Base-by-base conservation (phyloP, 2,113 vertebrate species). In the Grus americana region DNA sequence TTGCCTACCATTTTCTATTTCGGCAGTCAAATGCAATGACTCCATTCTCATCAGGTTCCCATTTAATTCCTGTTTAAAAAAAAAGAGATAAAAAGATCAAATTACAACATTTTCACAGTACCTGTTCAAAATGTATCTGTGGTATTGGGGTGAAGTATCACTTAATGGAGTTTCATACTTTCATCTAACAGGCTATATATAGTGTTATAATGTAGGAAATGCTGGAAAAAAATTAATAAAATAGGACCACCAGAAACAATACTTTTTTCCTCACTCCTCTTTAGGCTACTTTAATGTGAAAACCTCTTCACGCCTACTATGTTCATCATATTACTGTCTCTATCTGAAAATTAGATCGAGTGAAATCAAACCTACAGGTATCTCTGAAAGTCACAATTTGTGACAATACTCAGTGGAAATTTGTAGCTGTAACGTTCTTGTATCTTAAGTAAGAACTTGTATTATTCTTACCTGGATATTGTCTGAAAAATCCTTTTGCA, bases 1-100 rank as follows among this genome's bases (percentile, higher is more conserved):
- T 73, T 86, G 84, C 98, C 79, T 98, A 99, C 99, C 99, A 99
- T 98, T 99, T 99, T 95, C 99, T 98, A 97, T 99, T 99, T 97
- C 99, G 99, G 97, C 99, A 99, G 98, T 99, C 99, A 96, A 99
- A 99, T 6, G 99, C 99, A 89, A 99, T 99, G 55, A 99, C 99
- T 54, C 99, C 99, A 71, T 99, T 99, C 93, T 99, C 99, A 97
- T 99, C 99, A 46, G 99, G 99, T 94, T 99, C 98, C 99, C 99
- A 99, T 97, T 99, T 99, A 96, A 99, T 99, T 90, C 99, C 99
- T 99, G 96, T 94, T 81, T 0, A 4, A 50, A 80, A 80, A 93
- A 49, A 54, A 47, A 19, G 20, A 62, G 1, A 71, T 30, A 57
- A 86, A 96, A 96, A 94, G 54, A 97, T 83, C 32, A 91, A 76